Evolutionary conservation across 2,113 vertebrate genomes (phyloP).

Genomic region (Camelus bactrianus): DNA sequence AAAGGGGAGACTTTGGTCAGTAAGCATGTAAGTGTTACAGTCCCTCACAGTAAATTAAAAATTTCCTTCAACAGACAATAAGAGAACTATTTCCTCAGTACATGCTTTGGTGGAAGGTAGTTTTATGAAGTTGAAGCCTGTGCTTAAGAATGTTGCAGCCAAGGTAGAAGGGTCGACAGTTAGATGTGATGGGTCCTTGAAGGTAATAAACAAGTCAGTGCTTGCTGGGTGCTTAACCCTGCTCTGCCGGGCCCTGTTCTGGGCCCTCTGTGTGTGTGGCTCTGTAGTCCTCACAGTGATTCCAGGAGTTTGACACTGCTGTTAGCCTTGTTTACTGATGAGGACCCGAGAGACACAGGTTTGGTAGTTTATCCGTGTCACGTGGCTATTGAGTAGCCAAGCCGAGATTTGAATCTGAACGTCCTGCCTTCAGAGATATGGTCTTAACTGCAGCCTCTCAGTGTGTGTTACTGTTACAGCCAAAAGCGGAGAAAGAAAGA

Average conservation of each 20-base stretch:
- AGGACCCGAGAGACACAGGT: neutral
- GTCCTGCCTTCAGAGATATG: neutral
- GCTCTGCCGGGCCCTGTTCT: neutral
- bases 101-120: constrained; percentile 66
- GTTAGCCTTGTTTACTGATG: neutral
- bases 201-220: neutral
- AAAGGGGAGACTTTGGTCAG: constrained; percentile 79
- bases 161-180: neutral
- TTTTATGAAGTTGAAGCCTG: constrained; percentile 48
- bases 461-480: neutral
- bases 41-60: constrained; percentile 81
- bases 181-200: neutral
- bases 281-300: neutral
- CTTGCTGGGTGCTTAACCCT: neutral
- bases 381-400: neutral
- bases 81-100: constrained; percentile 63
- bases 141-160: neutral
- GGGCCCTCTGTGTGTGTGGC: neutral
- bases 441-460: neutral
- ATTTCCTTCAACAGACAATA: constrained; percentile 82
- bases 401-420: neutral
- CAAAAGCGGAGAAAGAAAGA: neutral
- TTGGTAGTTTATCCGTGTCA: neutral
- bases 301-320: neutral
- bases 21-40: constrained; percentile 65